Evolutionary conservation across 2,113 vertebrate species (phyloP), one percentile per base, ranked within the genome.

Genomic region (Periophthalmodon schlosseri): DNA sequence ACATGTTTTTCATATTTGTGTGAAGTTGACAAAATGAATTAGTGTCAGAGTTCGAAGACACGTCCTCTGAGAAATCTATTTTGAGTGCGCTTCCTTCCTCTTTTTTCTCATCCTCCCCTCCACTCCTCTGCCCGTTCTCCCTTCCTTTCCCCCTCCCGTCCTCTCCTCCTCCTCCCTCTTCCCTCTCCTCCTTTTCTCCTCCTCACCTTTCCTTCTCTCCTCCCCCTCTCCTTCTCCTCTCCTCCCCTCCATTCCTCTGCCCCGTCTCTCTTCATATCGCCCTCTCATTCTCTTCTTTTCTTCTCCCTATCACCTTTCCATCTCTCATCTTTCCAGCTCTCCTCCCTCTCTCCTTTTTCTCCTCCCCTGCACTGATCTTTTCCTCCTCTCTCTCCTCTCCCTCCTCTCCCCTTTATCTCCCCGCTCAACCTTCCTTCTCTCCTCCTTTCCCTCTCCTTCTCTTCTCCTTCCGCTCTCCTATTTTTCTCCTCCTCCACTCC

Each of bases 41-140:
- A 33, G 57, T 83, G 72, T 83, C 77, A 87, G 79, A 82, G 78
- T 79, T 39, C 73, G 83, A 80, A 73, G 49, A 6, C 28, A 75
- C 1, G 0, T 64, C 83, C 68, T 58, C 66, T 52, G 84, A 75
- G 16, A 74, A 23, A 60, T 84, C 83, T 86, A 85, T 84, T 68
- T 88, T 79, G 82, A 83, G 76, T 60, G 61, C 36, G 6, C 20
- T 70, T 61, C 69, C 66, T 73, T 81, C 72, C 77, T n/a, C n/a
- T 66, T 78, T 67, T 14, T 73, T 15, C 47, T 15, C 16, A 16
- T 15, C 3, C 47, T 15, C 47, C 47, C 16, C 47, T 47, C 2
- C 13, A 3, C 13, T 11, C 16, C 18, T 20, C 14, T 4, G 63
- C 18, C 10, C 6, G n/a, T n/a, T n/a, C n/a, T n/a, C 20, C 6